phyloP scores from a whole-genome alignment of 2,888 invertebrate genomes.

The Trissolcus japonicus region DNA sequence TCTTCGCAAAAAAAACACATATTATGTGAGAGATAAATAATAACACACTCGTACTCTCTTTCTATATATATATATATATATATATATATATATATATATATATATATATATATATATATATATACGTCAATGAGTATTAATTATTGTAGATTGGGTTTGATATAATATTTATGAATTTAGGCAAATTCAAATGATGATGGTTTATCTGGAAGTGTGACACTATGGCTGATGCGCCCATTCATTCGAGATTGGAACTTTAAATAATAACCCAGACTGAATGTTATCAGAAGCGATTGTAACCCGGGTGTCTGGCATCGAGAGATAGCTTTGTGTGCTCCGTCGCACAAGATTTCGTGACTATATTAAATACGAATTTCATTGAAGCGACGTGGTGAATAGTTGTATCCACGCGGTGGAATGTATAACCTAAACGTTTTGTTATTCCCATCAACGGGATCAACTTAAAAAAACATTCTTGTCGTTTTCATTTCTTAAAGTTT shows the following conservation, averaged over 20 bases:
- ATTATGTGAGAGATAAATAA: too few relatives aligned
- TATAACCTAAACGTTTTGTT: background rate
- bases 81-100: too few relatives aligned
- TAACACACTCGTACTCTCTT: too few relatives aligned
- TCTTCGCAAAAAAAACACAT: too few relatives aligned
- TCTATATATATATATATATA: too few relatives aligned
- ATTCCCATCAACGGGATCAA: background rate
- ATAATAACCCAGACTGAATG: slow-evolving; percentile 58
- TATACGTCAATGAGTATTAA: too few relatives aligned
- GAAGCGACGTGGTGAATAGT: slow-evolving; percentile 21
- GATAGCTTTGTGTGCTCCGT: slow-evolving; percentile 57
- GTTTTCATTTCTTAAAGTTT: too few relatives aligned
- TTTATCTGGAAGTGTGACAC: slow-evolving; percentile 42
- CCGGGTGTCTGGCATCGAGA: slow-evolving; percentile 48
- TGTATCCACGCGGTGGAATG: background rate
- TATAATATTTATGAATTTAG: background rate
- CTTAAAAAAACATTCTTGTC: too few relatives aligned
- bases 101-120: too few relatives aligned
- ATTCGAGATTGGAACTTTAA: slow-evolving; percentile 55
- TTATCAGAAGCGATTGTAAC: slow-evolving; percentile 59
- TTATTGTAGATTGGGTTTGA: too few relatives aligned
- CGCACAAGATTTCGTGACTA: slow-evolving; percentile 46
- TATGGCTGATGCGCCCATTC: slow-evolving; percentile 53
- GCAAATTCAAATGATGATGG: slow-evolving; percentile 12
- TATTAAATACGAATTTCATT: slow-evolving; percentile 55